Conservation (phyloP, 2,797 vertebrate species). For the Tolypeutes matacus region DNA sequence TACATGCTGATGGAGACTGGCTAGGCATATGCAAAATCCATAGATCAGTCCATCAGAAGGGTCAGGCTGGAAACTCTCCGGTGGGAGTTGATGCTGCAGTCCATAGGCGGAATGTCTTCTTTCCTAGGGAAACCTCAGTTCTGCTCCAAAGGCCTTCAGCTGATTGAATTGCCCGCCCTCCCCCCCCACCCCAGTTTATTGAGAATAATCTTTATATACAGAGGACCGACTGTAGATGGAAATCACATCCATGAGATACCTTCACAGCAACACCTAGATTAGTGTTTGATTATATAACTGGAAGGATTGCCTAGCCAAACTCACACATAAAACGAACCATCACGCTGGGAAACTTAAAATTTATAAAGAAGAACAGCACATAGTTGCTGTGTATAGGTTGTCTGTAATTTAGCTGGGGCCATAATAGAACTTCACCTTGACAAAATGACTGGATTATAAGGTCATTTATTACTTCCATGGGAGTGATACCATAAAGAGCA, state of each 20-base stretch:
- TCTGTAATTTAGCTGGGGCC: constrained; percentile 21
- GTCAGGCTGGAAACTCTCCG: neutral
- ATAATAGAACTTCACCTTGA: neutral
- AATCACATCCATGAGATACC: neutral
- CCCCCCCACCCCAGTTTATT: too few species aligned
- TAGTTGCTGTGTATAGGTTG: neutral
- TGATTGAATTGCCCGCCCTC: neutral
- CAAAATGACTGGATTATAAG: constrained; percentile 36
- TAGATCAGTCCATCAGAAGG: neutral
- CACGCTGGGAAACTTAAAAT: constrained; percentile 11
- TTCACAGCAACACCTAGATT: neutral
- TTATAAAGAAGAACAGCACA: neutral
- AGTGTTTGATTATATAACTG: constrained; percentile 13
- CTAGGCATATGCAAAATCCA: neutral
- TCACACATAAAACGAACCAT: neutral
- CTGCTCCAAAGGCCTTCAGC: neutral
- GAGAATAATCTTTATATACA: constrained; percentile 7
- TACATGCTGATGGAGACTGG: neutral
- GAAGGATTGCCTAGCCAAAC: neutral
- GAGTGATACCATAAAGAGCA: neutral
- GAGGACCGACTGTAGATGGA: neutral
- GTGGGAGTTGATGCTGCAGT: neutral
- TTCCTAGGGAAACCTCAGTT: neutral
- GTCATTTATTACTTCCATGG: neutral
- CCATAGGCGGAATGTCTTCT: neutral